These are phyloP conservation scores for Alcis repandata DNA, from an alignment of 2,888 invertebrate species.

Conservation along the genomic window DNA sequence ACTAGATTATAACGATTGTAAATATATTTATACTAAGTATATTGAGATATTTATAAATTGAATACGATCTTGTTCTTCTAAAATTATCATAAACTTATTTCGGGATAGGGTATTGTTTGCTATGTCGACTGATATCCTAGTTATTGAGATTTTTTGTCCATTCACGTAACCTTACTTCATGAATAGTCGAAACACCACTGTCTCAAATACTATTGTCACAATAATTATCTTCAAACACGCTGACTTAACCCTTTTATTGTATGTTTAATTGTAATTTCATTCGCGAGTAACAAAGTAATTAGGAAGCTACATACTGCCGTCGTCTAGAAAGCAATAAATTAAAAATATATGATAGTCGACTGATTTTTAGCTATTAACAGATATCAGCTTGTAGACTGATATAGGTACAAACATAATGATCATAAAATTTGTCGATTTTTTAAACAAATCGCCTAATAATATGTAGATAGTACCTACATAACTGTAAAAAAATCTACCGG, in stretches of 20 bases:
- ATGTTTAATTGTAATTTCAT: slow-evolving; percentile 11
- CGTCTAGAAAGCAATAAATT: too few species aligned
- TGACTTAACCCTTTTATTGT: neutral
- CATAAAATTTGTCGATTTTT: too few species aligned
- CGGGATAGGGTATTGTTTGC: slow-evolving; percentile 72
- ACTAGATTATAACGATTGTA: slow-evolving; percentile 80
- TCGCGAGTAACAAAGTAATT: neutral
- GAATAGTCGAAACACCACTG: slow-evolving; percentile 44
- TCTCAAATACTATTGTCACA: slow-evolving; percentile 32
- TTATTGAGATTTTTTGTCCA: slow-evolving; percentile 64
- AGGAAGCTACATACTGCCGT: neutral
- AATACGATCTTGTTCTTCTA: slow-evolving; percentile 85
- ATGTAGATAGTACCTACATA: too few species aligned
- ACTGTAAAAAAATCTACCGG: too few species aligned
- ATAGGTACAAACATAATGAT: too few species aligned
- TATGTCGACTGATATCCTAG: slow-evolving; percentile 69
- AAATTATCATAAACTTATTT: slow-evolving; percentile 78
- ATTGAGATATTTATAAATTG: slow-evolving; percentile 86
- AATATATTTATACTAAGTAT: slow-evolving; percentile 85
- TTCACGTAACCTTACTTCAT: slow-evolving; percentile 45
- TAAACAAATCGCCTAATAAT: too few species aligned
- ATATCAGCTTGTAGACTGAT: too few species aligned
- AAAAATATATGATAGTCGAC: too few species aligned
- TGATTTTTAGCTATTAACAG: too few species aligned
- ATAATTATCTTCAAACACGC: slow-evolving; percentile 14